phyloP scores from a whole-genome alignment of 1,140 invertebrate genomes.

The Charaxes varanes region DNA sequence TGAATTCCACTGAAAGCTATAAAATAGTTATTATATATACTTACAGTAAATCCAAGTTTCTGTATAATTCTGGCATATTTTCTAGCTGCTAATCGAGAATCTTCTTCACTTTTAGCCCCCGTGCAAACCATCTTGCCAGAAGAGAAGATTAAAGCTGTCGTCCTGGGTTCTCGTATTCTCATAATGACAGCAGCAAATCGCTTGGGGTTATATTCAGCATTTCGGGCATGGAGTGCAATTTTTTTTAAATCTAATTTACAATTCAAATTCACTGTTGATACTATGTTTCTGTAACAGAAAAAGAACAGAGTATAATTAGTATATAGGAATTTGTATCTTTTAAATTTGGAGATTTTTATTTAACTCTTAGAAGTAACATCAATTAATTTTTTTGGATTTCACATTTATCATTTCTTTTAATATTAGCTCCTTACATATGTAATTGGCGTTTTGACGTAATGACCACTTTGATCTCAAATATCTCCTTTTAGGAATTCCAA shows the following conservation, averaged over 20 bases:
- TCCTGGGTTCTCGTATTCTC: slow-evolving; percentile 98
- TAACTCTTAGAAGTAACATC: no score
- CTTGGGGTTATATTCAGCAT: slow-evolving; percentile 99
- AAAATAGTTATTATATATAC: slow-evolving; percentile 33
- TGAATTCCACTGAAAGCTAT: no score
- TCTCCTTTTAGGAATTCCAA: no score
- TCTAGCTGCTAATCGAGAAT: slow-evolving; percentile 95
- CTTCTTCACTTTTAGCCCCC: slow-evolving; percentile 99
- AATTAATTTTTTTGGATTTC: no score
- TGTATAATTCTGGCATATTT: slow-evolving; percentile 99
- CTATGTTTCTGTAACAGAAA: slow-evolving; percentile 88
- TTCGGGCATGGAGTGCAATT: slow-evolving; percentile 98
- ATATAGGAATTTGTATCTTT: neutral
- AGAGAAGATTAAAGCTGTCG: slow-evolving; percentile 98
- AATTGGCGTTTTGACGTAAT: no score
- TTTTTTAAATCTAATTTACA: slow-evolving; percentile 97
- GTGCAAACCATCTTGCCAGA: slow-evolving; percentile 99
- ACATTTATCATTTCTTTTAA: no score
- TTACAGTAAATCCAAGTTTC: slow-evolving; percentile 95
- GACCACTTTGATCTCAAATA: no score
- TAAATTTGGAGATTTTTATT: no score
- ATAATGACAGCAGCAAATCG: slow-evolving; percentile 99
- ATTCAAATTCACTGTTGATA: slow-evolving; percentile 97
- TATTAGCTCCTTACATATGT: no score
- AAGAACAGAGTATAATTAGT: slow-evolving; percentile 8